Evolutionary conservation across 1,140 invertebrate species (phyloP).

Genomic region (Macrosteles quadrilineatus): DNA sequence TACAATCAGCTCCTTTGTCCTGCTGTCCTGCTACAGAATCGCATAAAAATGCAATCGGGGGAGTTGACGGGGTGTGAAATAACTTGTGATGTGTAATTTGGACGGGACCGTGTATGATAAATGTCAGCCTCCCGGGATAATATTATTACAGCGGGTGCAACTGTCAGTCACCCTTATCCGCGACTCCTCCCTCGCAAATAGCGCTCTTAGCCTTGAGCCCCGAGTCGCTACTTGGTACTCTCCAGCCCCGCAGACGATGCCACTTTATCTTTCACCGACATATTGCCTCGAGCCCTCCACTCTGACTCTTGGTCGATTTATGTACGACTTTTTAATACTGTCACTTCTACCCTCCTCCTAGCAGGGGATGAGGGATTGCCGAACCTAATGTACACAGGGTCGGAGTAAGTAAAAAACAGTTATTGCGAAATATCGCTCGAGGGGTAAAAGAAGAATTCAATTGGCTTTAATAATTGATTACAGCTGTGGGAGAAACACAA

Average conservation of each 20-base stretch:
- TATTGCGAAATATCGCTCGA: no score
- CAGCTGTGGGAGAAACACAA: no score
- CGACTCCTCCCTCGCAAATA: background rate
- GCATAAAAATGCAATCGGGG: slow-evolving; percentile 36
- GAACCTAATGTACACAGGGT: no score
- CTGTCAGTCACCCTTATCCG: slow-evolving; percentile 9
- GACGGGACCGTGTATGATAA: slow-evolving; percentile 23
- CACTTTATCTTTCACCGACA: background rate
- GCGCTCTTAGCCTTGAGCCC: background rate
- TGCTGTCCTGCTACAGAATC: slow-evolving; percentile 27
- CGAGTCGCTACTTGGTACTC: no score
- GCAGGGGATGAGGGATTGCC: no score
- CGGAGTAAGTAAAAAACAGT: no score
- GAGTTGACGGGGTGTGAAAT: slow-evolving; percentile 36
- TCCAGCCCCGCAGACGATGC: no score
- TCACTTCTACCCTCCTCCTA: background rate
- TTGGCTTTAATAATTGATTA: no score
- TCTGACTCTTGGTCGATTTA: background rate
- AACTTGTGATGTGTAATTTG: slow-evolving; percentile 30
- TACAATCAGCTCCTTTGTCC: slow-evolving; percentile 33
- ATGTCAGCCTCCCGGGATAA: slow-evolving; percentile 26
- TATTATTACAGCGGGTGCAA: slow-evolving; percentile 20
- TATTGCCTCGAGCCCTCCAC: background rate
- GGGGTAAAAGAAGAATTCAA: no score
- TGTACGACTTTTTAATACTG: slow-evolving; percentile 10